These are phyloP conservation scores for Oreochromis niloticus DNA, from an alignment of 2,113 vertebrate genomes.

Conservation along the genomic window DNA sequence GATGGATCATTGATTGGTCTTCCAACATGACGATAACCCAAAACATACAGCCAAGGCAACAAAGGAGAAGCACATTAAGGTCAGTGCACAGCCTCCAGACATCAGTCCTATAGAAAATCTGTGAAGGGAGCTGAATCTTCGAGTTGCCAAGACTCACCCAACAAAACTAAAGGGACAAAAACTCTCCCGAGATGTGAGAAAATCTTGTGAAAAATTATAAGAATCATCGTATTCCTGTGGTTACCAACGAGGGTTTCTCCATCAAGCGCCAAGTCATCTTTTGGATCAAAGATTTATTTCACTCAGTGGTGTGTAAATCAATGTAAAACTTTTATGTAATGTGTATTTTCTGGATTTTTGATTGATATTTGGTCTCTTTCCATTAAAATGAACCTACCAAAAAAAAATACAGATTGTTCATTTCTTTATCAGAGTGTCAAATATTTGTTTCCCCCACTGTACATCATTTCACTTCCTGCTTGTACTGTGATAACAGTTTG, in stretches of 20 bases:
- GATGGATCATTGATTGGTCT: not conserved
- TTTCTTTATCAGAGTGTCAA: not conserved
- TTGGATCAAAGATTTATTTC: not conserved
- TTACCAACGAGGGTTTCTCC: not conserved
- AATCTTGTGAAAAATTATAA: not conserved
- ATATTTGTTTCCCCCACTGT: not conserved
- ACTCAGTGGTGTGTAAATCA: not conserved
- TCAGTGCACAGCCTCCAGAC: not conserved
- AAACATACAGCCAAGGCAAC: not conserved
- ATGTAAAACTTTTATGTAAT: not conserved
- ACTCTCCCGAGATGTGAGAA: not conserved
- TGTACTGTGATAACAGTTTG: not conserved
- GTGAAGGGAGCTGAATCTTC: not conserved
- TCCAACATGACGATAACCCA: not conserved
- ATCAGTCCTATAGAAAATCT: not conserved
- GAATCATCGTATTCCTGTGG: not conserved
- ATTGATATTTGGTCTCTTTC: not conserved
- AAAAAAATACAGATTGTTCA: fast-evolving
- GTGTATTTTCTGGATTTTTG: not conserved
- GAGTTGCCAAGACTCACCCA: not conserved
- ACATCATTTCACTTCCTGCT: not conserved
- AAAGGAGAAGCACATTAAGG: not conserved
- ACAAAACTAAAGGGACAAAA: not conserved
- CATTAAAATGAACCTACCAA: not conserved
- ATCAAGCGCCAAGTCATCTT: not conserved